Evolutionary conservation across 2,113 vertebrate genomes (phyloP), one percentile per base, ranked within the genome.

Genomic region (Aramus guarauna): DNA sequence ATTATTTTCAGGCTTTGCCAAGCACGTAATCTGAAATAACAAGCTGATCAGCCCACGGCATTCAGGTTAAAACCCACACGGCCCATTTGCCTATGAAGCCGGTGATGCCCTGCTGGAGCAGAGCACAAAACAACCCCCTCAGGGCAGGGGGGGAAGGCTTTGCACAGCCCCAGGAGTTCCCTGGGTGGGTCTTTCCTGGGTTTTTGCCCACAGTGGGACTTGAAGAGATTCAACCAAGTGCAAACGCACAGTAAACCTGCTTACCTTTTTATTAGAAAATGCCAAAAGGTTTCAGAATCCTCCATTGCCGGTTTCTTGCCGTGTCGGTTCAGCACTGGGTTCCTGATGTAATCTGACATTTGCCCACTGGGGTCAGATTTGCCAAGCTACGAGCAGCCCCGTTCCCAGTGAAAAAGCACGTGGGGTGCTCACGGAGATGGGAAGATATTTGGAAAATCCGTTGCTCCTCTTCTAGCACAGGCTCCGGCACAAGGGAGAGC

Each of bases 1-100:
- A 50, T 91, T 94, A 96, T 89, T 95, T 97, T 95, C 95, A 95
- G 71, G 95, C 96, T 97, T 97, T 97, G 95, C 92, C 89, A 92
- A 96, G 91, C 94, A 94, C 68, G 74, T 94, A 94, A 95, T 97
- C 84, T 90, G 92, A 97, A 95, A 95, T 89, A 96, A 94, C 85
- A 87, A 89, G 83, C 82, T 95, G 90, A 92, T 93, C 79, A 27
- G 80, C 80, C 84, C 53, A 15, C 87, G 60, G 41, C 85, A 62
- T 87, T 82, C 55, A 50, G 77, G 83, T 67, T 97, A 90, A 85
- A 91, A 19, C 29, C 29, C 55, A 86, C 83, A 52, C 14, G 69
- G 77, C 53, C 64, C 43, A 21, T 41, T 95, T 91, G 52, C 45
- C 80, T 60, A 9, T 78, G 60, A 69, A 95, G 77, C 24, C 60